These are phyloP conservation scores for Galagoides demidoff DNA, from an alignment of 2,797 vertebrate genomes.

Conservation along the genomic window DNA sequence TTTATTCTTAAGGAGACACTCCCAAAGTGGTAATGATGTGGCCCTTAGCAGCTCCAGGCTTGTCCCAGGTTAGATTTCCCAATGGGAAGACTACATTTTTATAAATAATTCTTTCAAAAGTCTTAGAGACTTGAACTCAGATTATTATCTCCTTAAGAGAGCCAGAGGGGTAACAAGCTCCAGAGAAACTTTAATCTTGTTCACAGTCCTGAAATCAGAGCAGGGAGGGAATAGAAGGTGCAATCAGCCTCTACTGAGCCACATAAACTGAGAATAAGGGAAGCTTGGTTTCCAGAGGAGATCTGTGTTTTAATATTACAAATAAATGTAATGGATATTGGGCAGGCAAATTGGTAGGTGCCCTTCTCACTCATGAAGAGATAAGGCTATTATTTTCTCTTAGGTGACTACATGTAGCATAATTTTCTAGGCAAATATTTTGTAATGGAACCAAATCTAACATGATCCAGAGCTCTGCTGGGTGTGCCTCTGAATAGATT, in stretches of 20 bases:
- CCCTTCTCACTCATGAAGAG: neutral
- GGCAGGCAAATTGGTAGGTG: neutral
- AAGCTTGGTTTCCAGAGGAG: neutral
- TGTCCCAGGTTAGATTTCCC: neutral
- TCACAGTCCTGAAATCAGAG: neutral
- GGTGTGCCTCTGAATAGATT: neutral
- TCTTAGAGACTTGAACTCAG: neutral
- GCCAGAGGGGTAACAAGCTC: neutral
- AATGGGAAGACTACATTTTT: neutral
- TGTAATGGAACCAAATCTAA: conserved; percentile 20
- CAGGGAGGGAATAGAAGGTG: neutral
- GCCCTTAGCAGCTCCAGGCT: neutral
- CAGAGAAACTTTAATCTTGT: neutral
- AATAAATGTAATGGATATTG: neutral
- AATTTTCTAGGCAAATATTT: conserved; percentile 43
- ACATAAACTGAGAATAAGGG: neutral
- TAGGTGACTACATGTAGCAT: neutral
- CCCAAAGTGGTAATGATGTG: neutral
- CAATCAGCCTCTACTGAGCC: neutral
- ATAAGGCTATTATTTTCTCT: neutral
- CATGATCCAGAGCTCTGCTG: neutral
- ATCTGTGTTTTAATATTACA: neutral
- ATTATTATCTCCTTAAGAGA: neutral
- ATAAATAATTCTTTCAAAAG: neutral
- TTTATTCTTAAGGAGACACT: neutral